Base-by-base conservation (phyloP, 1,140 invertebrate genomes). In the Tetragnatha versicolor region DNA sequence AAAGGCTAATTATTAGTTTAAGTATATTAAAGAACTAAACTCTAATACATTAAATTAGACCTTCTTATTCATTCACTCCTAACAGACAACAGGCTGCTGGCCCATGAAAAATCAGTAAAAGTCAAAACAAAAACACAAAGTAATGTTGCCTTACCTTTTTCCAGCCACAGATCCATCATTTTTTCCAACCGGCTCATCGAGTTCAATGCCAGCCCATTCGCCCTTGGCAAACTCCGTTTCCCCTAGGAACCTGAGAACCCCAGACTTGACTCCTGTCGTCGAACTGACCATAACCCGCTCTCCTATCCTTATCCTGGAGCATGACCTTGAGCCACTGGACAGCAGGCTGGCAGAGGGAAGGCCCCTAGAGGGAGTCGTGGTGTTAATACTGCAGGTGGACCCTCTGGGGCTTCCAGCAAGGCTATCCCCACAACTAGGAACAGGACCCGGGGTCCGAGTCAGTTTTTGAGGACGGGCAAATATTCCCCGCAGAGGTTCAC, bases 121-220 rank as follows among this genome's bases (percentile, higher is more conserved):
- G 7, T 12, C 22, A 53, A 12, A 5, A 42, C 31, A 22, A 47
- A 33, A 3, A 42, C 17, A 39, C 12, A 49, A 61, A 61, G 86
- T 96, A 98, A 81, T 94, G 91, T 87, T 98, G 98, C 98, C 88
- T 95, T 96, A 88, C 88, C 88, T 86, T 84, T 88, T 88, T 7
- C 88, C 96, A 81, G 91, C 93, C 47, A 98, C 95, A 49, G 93
- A 92, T 53, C 97, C 96, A 87, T 98, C 96, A 87, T 98, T 98
- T 86, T 98, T 98, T 42, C 97, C 97, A 72, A 92, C 86, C 0
- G 94, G 91, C 77, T 97, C 95, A 84, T 98, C 95, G 79, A 98
- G 88, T 86, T 98, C 95, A 27, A 98, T 92, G 17, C 97, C 97
- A 77, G 93, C 96, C 96, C 96, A 98, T 82, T 95, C 91, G 20